Evolutionary conservation across 2,797 vertebrate genomes (phyloP).

Genomic region (Microtus agrestis): DNA sequence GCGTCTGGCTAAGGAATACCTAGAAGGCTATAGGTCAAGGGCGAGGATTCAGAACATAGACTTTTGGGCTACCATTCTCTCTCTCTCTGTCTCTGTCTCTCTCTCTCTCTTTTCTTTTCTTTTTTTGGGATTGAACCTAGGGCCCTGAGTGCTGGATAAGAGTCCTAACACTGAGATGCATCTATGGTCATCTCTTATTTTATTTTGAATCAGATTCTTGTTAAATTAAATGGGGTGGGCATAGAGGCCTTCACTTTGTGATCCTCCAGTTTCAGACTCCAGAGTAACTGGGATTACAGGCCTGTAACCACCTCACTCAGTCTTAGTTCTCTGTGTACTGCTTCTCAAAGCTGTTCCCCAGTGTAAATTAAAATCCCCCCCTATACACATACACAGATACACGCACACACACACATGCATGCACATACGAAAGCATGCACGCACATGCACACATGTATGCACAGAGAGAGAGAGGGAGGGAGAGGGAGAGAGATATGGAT

Average conservation of each 20-base stretch:
- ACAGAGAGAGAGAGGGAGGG: neutral
- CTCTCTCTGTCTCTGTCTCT: too few species aligned
- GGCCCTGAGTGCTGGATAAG: neutral
- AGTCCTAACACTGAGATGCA: too few species aligned
- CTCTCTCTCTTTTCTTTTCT: neutral
- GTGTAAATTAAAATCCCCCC: neutral
- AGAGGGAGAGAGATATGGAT: neutral
- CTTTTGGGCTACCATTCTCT: neutral
- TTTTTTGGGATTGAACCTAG: neutral
- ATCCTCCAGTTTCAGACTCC: neutral
- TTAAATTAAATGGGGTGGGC: neutral
- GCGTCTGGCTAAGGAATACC: neutral
- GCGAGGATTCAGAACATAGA: neutral
- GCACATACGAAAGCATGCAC: too few species aligned
- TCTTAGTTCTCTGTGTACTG: neutral
- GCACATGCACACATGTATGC: neutral
- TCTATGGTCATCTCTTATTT: neutral
- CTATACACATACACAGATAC: neutral
- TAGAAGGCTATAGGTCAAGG: neutral
- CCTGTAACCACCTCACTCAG: neutral
- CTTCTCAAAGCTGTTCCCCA: neutral
- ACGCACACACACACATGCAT: neutral
- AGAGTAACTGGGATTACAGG: neutral
- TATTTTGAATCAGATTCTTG: neutral
- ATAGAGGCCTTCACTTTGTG: neutral